Conservation (phyloP, 2,888 invertebrate species). For the Cephus pulcher region DNA sequence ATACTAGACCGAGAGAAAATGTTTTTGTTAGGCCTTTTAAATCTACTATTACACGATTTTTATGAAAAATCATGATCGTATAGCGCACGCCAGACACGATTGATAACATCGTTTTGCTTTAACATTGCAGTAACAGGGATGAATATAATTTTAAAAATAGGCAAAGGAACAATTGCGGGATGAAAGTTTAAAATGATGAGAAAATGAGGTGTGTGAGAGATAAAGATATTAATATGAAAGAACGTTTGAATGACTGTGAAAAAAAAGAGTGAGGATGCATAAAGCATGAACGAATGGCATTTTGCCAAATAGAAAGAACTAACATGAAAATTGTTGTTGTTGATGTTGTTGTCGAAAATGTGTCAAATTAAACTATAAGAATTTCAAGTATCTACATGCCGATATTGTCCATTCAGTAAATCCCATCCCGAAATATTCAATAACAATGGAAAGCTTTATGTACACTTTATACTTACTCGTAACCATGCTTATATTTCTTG, state of each 20-base stretch:
- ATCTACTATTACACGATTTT: not conserved
- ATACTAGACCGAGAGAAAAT: not conserved
- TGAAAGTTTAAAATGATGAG: not conserved
- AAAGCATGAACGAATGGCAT: conserved; percentile 27
- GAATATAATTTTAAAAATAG: not conserved
- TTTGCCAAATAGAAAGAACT: conserved; percentile 35
- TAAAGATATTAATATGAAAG: not conserved
- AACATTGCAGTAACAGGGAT: not conserved
- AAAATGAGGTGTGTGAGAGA: not conserved
- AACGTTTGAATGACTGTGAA: not conserved
- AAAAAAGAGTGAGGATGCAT: conserved; percentile 11
- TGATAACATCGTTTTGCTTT: not conserved
- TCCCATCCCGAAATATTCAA: not conserved
- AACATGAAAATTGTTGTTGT: conserved; percentile 52
- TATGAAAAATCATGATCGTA: not conserved
- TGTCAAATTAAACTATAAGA: conserved; percentile 63
- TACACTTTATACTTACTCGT: not conserved
- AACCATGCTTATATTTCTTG: conserved; percentile 2
- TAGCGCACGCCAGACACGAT: not conserved
- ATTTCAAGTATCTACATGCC: conserved; percentile 50
- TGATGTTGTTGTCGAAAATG: conserved; percentile 61
- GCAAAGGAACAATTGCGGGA: not conserved
- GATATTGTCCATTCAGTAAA: not conserved
- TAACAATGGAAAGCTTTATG: not conserved
- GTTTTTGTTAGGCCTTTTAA: not conserved